These are phyloP conservation scores for Verasper variegatus DNA, from an alignment of 2,113 vertebrate species.

Conservation along the genomic window DNA sequence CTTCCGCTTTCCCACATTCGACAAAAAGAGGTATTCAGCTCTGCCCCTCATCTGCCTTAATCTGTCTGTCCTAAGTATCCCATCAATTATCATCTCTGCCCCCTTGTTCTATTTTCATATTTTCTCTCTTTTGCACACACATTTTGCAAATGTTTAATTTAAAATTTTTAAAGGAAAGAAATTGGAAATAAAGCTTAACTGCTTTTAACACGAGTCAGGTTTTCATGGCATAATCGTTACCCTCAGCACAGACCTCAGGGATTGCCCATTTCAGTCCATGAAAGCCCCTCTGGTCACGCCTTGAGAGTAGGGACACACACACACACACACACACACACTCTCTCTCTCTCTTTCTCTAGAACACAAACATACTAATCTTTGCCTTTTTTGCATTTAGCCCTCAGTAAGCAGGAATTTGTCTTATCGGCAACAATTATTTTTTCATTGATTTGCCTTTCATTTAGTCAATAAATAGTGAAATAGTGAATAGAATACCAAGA, in stretches of 20 bases:
- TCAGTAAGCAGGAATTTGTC: neutral
- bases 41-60: neutral
- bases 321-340: neutral
- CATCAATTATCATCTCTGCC: constrained; percentile 4
- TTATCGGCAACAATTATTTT: neutral
- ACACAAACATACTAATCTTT: neutral
- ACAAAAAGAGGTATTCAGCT: neutral
- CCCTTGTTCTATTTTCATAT: neutral
- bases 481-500: neutral
- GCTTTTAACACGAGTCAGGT: neutral
- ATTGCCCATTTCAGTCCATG: neutral
- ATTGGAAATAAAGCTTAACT: neutral
- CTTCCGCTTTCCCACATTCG: neutral
- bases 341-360: neutral
- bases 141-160: neutral
- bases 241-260: constrained; percentile 12
- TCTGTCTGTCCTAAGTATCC: neutral
- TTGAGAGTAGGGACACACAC: neutral
- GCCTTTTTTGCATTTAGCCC: neutral
- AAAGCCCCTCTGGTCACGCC: neutral
- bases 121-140: neutral
- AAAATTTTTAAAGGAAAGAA: neutral
- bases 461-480: neutral
- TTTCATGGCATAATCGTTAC: constrained; percentile 27
- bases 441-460: neutral